Evolutionary conservation across 2,888 invertebrate species (phyloP).

Genomic region (Hecatera dysodea): DNA sequence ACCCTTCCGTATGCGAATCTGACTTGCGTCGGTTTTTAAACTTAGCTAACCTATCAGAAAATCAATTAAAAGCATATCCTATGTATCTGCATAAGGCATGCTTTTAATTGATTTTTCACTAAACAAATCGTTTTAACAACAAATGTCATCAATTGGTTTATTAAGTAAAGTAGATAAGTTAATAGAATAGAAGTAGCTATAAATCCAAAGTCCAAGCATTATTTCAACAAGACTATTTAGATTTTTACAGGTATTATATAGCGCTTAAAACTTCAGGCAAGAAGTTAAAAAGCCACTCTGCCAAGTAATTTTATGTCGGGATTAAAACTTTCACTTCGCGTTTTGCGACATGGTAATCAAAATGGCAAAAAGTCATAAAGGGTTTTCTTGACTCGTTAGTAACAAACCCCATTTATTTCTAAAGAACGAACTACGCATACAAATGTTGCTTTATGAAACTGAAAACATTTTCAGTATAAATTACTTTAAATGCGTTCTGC

Average conservation of each 20-base stretch:
- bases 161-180: not conserved
- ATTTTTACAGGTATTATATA: not conserved
- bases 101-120: no score
- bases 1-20: no score
- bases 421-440: not conserved
- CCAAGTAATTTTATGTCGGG: not conserved
- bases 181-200: not conserved
- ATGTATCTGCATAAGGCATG: no score
- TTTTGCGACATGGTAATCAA: not conserved
- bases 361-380: not conserved
- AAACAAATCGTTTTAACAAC: slow-evolving; percentile 1
- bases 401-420: not conserved
- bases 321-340: slow-evolving; percentile 25
- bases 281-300: not conserved
- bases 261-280: not conserved
- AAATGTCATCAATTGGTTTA: not conserved
- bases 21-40: not conserved
- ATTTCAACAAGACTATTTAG: not conserved
- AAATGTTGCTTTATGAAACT: not conserved
- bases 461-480: slow-evolving; percentile 8
- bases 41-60: slow-evolving; percentile 4
- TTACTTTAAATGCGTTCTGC: slow-evolving; percentile 17
- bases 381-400: not conserved
- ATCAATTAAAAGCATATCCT: not conserved
- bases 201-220: not conserved